Conservation (phyloP, 2,113 vertebrate species). For the Poicephalus meyeri region DNA sequence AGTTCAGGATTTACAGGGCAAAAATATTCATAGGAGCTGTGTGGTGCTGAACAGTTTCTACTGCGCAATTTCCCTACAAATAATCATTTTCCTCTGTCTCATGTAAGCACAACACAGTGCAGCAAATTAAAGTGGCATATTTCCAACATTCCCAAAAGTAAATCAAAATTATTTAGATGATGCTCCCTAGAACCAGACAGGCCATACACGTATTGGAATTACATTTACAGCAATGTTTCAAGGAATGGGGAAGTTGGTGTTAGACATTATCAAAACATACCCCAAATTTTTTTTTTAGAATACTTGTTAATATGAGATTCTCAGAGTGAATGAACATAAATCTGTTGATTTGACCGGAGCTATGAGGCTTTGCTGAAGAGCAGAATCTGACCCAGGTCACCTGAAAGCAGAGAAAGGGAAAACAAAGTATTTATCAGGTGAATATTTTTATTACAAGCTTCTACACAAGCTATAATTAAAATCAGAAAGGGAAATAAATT, state of each 20-base stretch:
- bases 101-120: background rate
- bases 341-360: background rate
- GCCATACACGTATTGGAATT: background rate
- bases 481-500: background rate
- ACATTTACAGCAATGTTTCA: background rate
- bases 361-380: background rate
- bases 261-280: background rate
- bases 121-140: background rate
- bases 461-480: background rate
- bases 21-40: background rate
- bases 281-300: background rate
- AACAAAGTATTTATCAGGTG: background rate
- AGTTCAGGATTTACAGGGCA: background rate
- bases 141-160: background rate
- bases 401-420: background rate
- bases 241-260: background rate
- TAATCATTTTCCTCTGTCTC: background rate
- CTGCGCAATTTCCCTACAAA: background rate
- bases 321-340: background rate
- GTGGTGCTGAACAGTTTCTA: background rate
- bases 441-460: background rate
- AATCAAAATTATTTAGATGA: background rate
- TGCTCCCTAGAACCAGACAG: background rate
- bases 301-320: background rate
- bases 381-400: background rate